Base-by-base conservation (phyloP, 2,797 vertebrate species). In the Mastacembelus armatus region DNA sequence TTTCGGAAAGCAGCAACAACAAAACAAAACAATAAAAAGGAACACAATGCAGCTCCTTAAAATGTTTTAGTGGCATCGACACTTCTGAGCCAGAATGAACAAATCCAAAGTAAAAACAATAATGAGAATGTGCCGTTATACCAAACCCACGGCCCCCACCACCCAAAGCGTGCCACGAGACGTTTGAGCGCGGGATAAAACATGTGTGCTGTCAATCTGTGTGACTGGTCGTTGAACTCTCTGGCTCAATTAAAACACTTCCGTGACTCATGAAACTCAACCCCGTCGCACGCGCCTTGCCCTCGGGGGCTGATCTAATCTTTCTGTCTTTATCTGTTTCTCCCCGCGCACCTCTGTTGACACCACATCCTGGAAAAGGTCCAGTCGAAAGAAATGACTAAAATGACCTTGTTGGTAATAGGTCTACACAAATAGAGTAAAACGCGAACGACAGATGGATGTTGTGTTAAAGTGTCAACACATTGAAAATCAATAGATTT, bases 181-280 rank as follows among this genome's bases (percentile, higher is more conserved):
- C 26, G 14, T 26, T 32, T 59, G 12, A 57, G 58, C 16, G 50
- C 35, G 6, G 42, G 33, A 54, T 44, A 22, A 54, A 45, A 51
- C 27, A 10, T 39, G 64, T 33, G 52, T 44, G 30, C 69, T 74
- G 84, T 82, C 88, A 91, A 75, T 89, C 85, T 79, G 71, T 19
- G 38, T 88, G 90, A 91, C 89, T 90, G 87, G 90, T 90, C 60
- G 15, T 54, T 91, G 90, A 93, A 91, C 90, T 90, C 83, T 78
- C 48, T 42, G 78, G 48, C 83, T 85, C 65, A 87, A 78, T 85
- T 83, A 80, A 78, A 81, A 89, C 79, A 90, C 81, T 89, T 90
- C 88, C 80, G 71, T 75, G 77, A 80, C 38, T 74, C 38, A 52
- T 85, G 91, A 90, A 92, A 92, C 71, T 70, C 66, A 84, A 92